Evolutionary conservation across 2,113 vertebrate genomes (phyloP).

Genomic region (Dipodomys spectabilis): DNA sequence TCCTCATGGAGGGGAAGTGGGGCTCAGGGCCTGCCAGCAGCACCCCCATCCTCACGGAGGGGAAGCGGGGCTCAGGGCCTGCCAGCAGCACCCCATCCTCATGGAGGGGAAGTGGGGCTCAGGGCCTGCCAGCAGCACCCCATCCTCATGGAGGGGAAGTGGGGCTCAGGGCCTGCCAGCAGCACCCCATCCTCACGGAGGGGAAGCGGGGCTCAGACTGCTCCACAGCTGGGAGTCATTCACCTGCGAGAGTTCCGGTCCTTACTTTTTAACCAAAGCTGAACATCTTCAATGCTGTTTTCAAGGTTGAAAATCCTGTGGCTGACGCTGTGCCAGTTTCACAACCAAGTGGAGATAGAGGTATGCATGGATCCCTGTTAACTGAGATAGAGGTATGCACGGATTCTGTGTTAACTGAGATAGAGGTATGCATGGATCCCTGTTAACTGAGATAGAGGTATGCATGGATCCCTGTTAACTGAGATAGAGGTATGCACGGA

Average conservation of each 20-base stretch:
- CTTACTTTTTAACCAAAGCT: background rate
- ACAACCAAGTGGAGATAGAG: slow-evolving; percentile 97
- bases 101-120: too few species aligned
- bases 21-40: background rate
- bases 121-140: too few species aligned
- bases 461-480: too few species aligned
- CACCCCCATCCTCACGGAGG: background rate
- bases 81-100: too few species aligned
- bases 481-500: too few species aligned
- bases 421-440: too few species aligned
- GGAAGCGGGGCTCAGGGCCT: fast-evolving
- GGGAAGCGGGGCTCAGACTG: too few species aligned
- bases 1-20: background rate
- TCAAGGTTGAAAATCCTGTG: slow-evolving; percentile 96
- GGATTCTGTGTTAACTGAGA: too few species aligned
- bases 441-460: too few species aligned
- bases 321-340: slow-evolving; percentile 97
- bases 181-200: background rate
- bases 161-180: too few species aligned
- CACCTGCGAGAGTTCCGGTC: background rate
- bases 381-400: slow-evolving; percentile 86
- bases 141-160: too few species aligned
- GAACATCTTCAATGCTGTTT: background rate
- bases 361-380: slow-evolving; percentile 82
- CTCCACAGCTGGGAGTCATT: background rate